These are phyloP conservation scores for Spinus olivaceus DNA, from an alignment of 2,797 vertebrate genomes.

Conservation along the genomic window DNA sequence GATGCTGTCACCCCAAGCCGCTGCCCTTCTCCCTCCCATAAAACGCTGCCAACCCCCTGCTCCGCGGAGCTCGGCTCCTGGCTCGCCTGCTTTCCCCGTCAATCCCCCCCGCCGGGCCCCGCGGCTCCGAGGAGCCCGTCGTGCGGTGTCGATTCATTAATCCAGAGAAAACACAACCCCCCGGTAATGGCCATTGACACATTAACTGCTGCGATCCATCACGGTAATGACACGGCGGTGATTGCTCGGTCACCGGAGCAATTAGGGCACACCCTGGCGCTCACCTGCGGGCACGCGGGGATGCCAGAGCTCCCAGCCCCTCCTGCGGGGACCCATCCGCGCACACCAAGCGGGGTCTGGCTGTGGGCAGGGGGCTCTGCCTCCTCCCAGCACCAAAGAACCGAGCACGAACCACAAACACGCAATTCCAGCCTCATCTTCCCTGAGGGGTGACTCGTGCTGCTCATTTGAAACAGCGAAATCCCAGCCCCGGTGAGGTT, in stretches of 20 bases:
- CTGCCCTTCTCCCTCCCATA: not conserved
- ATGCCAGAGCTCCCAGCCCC: not conserved
- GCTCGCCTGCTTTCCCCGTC: not conserved
- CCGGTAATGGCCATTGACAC: conserved; percentile 56
- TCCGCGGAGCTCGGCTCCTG: not conserved
- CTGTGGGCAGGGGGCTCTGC: not conserved
- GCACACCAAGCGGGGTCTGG: not conserved
- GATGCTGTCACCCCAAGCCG: fast-evolving
- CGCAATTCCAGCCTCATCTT: not conserved
- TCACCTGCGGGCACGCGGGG: not conserved
- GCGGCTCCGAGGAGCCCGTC: not conserved
- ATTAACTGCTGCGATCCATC: conserved; percentile 54
- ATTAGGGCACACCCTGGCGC: not conserved
- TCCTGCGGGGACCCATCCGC: fast-evolving
- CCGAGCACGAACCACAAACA: not conserved
- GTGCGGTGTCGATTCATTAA: conserved; percentile 36
- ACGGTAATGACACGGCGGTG: not conserved
- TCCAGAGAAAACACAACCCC: conserved; percentile 31
- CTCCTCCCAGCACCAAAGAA: not conserved
- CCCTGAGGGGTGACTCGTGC: not conserved
- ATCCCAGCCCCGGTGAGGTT: not conserved
- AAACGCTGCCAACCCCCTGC: fast-evolving
- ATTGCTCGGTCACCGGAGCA: not conserved
- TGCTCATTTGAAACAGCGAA: not conserved
- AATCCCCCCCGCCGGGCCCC: not conserved